Evolutionary conservation across 2,113 vertebrate species (phyloP).

Genomic region (Cryptomyrus ogoouensis): DNA sequence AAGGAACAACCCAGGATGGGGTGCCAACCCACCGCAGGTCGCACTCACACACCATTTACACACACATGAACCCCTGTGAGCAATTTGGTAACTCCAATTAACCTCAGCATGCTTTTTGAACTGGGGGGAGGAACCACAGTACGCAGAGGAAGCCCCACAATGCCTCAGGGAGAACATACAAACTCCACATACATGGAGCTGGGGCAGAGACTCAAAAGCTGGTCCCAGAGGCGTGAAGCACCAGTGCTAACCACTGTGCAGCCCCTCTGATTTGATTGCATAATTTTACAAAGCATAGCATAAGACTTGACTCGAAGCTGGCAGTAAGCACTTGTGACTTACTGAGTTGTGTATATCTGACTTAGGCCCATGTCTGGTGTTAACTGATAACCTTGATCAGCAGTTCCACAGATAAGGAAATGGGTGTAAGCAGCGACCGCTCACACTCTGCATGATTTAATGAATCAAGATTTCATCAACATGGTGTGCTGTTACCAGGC

Average conservation of each 20-base stretch:
- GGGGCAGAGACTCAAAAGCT: not conserved
- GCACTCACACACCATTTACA: not conserved
- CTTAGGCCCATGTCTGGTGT: not conserved
- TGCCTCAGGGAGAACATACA: not conserved
- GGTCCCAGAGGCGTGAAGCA: not conserved
- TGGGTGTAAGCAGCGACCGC: not conserved
- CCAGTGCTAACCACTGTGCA: not conserved
- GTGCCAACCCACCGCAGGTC: not conserved
- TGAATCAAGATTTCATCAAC: slow-evolving; percentile 11
- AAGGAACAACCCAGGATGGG: not conserved
- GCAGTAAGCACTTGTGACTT: not conserved
- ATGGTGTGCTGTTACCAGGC: slow-evolving; percentile 8
- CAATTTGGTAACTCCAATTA: not conserved
- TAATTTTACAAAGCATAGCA: not conserved
- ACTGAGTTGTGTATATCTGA: not conserved
- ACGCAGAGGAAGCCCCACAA: not conserved
- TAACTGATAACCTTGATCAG: slow-evolving; percentile 17
- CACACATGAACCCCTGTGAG: not conserved
- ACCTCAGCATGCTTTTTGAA: not conserved
- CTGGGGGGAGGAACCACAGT: not conserved
- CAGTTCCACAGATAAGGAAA: not conserved
- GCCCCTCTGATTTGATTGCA: not conserved
- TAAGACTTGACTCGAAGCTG: not conserved
- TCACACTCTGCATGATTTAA: slow-evolving; percentile 13
- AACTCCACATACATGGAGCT: not conserved